Conservation (phyloP, 2,113 vertebrate species). For the Diadophis punctatus region DNA sequence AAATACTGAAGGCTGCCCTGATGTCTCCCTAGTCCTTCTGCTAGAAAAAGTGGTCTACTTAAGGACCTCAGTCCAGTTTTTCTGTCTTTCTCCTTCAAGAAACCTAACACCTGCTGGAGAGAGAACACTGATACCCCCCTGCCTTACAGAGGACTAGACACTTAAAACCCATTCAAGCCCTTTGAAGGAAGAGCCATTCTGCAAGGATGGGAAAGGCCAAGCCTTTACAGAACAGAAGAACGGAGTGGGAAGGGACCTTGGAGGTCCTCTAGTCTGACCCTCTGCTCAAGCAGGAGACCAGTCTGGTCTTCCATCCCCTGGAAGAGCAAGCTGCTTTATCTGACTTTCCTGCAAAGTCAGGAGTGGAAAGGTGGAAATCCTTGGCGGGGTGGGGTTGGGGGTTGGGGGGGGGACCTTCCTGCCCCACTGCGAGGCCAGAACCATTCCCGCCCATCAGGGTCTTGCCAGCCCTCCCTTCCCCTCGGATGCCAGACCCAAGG, state of each 20-base stretch:
- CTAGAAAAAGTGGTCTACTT: neutral
- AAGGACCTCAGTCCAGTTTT: neutral
- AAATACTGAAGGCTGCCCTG: too few species aligned
- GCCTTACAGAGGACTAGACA: neutral
- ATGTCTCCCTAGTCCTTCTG: too few species aligned
- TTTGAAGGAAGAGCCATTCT: neutral
- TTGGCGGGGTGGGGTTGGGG: neutral
- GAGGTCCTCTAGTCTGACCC: neutral
- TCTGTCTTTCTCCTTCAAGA: neutral
- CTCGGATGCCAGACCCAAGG: neutral
- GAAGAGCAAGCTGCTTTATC: neutral
- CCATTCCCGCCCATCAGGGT: neutral
- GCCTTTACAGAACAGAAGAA: too few species aligned
- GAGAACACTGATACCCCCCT: neutral
- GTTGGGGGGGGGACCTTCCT: neutral
- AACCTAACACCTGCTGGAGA: neutral
- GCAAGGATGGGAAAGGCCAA: neutral
- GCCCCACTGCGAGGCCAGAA: neutral
- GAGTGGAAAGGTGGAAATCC: neutral
- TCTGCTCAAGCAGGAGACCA: neutral
- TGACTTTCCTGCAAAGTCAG: neutral
- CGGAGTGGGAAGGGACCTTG: too few species aligned
- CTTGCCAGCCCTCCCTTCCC: neutral
- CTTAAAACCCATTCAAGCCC: neutral
- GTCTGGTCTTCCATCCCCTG: neutral